Evolutionary conservation across 92 coral and sea anemone species (phyloP).

Genomic region (Desmophyllum pertusum): DNA sequence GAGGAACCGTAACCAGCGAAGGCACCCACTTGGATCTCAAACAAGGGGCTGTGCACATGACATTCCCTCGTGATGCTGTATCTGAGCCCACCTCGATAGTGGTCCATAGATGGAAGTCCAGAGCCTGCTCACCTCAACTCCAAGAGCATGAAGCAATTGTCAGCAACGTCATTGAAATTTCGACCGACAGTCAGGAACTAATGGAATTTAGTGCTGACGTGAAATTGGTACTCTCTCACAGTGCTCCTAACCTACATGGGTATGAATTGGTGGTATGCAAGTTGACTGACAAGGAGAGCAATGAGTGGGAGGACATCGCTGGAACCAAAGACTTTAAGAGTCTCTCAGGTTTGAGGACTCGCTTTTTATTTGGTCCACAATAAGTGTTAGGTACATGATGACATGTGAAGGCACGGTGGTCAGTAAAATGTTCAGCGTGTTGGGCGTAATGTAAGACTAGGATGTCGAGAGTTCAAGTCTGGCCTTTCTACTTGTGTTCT

Average conservation of each 20-base stretch:
- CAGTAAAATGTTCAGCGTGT: background rate
- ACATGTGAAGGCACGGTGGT: background rate
- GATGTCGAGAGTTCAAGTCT: no score
- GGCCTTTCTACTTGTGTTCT: no score
- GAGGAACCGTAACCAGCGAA: constrained; percentile 8
- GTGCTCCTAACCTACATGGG: constrained; percentile 26
- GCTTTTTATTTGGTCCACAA: background rate
- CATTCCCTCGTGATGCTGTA: constrained; percentile 57
- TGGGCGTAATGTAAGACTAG: background rate
- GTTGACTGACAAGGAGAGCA: constrained; percentile 1
- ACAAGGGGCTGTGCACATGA: constrained; percentile 24
- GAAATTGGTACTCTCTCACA: constrained; percentile 19
- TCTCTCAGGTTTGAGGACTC: background rate
- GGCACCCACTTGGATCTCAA: constrained; percentile 42
- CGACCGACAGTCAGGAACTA: constrained; percentile 19
- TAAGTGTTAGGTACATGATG: background rate
- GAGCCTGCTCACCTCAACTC: constrained; percentile 34
- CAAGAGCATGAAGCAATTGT: constrained; percentile 37
- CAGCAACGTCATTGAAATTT: constrained; percentile 56
- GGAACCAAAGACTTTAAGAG: background rate
- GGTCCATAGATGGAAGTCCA: background rate
- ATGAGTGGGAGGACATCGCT: constrained; percentile 11
- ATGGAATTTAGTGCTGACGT: constrained; percentile 12
- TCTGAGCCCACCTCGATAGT: constrained; percentile 11
- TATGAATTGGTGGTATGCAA: constrained; percentile 20